Conservation (phyloP, 2,888 invertebrate genomes). For the Athalia rosae region DNA sequence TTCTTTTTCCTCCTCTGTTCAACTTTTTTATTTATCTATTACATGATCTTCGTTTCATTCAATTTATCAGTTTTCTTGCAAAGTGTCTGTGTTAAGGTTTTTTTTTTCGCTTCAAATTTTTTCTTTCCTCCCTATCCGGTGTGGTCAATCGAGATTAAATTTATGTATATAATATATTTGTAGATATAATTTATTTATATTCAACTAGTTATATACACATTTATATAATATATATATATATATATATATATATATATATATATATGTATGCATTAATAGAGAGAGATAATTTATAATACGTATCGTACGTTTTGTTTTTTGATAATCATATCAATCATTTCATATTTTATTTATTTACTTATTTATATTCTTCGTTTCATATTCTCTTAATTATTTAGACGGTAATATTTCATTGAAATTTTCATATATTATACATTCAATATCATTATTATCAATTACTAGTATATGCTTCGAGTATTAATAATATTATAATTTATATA, state of each 20-base stretch:
- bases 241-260: constrained; percentile 21
- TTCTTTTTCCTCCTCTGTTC: too few species aligned
- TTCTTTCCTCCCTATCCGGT: background rate
- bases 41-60: too few species aligned
- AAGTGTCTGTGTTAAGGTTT: too few species aligned
- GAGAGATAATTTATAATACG: constrained; percentile 11
- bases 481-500: constrained; percentile 13
- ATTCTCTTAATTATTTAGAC: too few species aligned
- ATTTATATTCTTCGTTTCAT: background rate
- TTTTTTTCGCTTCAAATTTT: too few species aligned
- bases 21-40: too few species aligned
- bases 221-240: background rate
- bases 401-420: too few species aligned
- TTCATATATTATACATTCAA: constrained; percentile 32
- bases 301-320: background rate
- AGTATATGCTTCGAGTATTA: constrained; percentile 13
- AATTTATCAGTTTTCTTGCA: too few species aligned
- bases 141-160: background rate
- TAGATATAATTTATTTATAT: constrained; percentile 55
- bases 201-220: constrained; percentile 1
- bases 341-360: background rate
- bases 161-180: background rate
- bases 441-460: constrained; percentile 21
- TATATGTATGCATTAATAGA: constrained; percentile 19
- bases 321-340: constrained; percentile 10